phyloP scores from a whole-genome alignment of 2,888 invertebrate species.

The Cordilura impudica region DNA sequence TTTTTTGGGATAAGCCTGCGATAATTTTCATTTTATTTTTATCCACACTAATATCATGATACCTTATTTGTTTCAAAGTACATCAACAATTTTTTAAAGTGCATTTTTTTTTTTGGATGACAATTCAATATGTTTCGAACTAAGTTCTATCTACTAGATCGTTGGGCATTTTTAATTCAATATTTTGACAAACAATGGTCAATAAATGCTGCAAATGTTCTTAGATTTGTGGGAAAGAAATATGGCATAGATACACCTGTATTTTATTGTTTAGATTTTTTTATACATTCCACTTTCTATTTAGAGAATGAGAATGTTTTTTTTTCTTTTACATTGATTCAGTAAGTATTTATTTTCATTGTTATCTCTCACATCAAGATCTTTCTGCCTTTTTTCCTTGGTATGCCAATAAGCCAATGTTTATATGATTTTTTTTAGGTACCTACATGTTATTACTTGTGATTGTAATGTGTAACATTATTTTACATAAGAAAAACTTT shows the following conservation, averaged over 20 bases:
- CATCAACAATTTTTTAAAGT: too few species aligned
- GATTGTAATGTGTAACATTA: neutral
- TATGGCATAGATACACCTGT: neutral
- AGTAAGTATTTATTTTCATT: neutral
- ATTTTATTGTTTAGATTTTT: neutral
- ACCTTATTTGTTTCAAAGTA: too few species aligned
- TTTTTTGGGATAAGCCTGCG: too few species aligned
- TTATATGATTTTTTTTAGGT: neutral
- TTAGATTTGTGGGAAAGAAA: neutral
- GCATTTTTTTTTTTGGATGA: too few species aligned
- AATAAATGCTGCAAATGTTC: neutral
- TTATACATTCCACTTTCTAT: too few species aligned
- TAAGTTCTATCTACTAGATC: too few species aligned
- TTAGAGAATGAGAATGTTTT: too few species aligned
- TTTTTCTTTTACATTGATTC: neutral
- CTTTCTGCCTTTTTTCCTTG: neutral
- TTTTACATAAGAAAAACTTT: neutral
- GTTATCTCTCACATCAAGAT: neutral
- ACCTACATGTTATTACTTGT: neutral
- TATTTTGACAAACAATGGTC: conserved; percentile 4
- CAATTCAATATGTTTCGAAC: too few species aligned
- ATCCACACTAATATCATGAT: too few species aligned
- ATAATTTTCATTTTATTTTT: too few species aligned
- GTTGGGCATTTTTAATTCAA: too few species aligned
- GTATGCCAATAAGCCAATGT: neutral